These are phyloP conservation scores for Mesodorylaimus sp. DNA, from an alignment of 2,888 invertebrate genomes.

Conservation along the genomic window DNA sequence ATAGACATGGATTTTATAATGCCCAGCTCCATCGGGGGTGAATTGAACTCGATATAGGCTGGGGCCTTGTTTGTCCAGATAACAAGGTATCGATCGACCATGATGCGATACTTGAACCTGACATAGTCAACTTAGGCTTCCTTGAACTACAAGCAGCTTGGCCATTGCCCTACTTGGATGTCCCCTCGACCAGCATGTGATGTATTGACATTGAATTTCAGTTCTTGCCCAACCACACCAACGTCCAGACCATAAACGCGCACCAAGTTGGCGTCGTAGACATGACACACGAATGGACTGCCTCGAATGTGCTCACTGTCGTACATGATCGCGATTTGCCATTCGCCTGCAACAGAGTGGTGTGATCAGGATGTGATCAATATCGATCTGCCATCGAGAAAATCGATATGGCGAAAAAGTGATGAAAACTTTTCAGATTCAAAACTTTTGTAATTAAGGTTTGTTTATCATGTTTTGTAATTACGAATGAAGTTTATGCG, in stretches of 20 bases:
- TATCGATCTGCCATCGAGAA: neutral
- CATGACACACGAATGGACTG: slow-evolving; percentile 85
- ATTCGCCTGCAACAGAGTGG: slow-evolving; percentile 44
- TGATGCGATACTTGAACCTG: slow-evolving; percentile 24
- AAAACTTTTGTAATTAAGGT: too few species aligned
- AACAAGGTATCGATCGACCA: slow-evolving; percentile 44
- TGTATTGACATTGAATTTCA: slow-evolving; percentile 26
- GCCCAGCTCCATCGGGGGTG: slow-evolving; percentile 41
- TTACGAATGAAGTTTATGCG: too few species aligned
- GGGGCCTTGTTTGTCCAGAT: slow-evolving; percentile 50
- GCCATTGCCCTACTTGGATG: slow-evolving; percentile 16
- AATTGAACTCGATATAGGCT: slow-evolving; percentile 41
- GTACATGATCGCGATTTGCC: slow-evolving; percentile 86
- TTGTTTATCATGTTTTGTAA: too few species aligned
- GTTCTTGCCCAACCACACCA: slow-evolving; percentile 29
- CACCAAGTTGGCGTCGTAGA: slow-evolving; percentile 34
- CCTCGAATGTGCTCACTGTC: slow-evolving; percentile 87
- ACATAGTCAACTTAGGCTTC: slow-evolving; percentile 8
- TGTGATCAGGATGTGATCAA: neutral
- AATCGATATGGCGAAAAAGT: neutral
- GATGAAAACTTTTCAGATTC: too few species aligned
- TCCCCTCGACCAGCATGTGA: slow-evolving; percentile 23
- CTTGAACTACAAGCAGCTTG: neutral
- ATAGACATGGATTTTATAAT: slow-evolving; percentile 63
- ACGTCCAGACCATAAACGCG: slow-evolving; percentile 34